These are phyloP conservation scores for Calyptommatus sinebrachiatus DNA, from an alignment of 2,113 vertebrate genomes.

Conservation along the genomic window DNA sequence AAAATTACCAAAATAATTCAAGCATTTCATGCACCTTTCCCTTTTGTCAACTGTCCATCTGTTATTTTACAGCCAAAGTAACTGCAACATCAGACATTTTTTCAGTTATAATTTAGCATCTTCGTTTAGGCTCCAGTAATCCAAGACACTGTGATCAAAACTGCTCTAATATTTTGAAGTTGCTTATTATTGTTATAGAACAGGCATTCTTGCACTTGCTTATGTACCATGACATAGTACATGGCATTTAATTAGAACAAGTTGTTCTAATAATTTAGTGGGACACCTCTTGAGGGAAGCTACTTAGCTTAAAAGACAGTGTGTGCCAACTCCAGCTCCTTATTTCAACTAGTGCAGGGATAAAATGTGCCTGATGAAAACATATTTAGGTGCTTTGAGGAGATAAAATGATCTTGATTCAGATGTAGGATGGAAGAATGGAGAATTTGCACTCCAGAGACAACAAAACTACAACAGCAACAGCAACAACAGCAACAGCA, in stretches of 20 bases:
- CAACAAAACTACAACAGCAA: no score
- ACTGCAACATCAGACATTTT: neutral
- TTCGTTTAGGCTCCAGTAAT: slow-evolving; percentile 10
- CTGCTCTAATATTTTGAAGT: neutral
- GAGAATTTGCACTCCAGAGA: neutral
- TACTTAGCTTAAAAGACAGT: slow-evolving; percentile 6
- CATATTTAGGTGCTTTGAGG: neutral
- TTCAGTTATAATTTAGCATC: neutral
- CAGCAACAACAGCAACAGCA: no score
- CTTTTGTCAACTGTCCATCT: neutral
- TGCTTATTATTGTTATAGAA: slow-evolving; percentile 2
- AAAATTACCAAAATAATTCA: neutral
- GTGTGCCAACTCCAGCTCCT: neutral
- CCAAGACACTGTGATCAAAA: neutral
- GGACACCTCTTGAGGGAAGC: slow-evolving; percentile 7
- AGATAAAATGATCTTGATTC: slow-evolving; percentile 22
- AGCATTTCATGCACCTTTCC: neutral
- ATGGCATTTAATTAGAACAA: slow-evolving; percentile 15
- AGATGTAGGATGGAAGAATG: neutral
- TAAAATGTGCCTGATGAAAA: slow-evolving; percentile 24
- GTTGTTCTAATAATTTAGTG: slow-evolving; percentile 4
- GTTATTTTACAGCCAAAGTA: neutral
- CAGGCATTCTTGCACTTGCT: slow-evolving; percentile 3
- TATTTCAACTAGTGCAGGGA: neutral
- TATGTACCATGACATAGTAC: slow-evolving; percentile 15